Base-by-base conservation (phyloP, 2,888 invertebrate species). In the Lepas anatifera region DNA sequence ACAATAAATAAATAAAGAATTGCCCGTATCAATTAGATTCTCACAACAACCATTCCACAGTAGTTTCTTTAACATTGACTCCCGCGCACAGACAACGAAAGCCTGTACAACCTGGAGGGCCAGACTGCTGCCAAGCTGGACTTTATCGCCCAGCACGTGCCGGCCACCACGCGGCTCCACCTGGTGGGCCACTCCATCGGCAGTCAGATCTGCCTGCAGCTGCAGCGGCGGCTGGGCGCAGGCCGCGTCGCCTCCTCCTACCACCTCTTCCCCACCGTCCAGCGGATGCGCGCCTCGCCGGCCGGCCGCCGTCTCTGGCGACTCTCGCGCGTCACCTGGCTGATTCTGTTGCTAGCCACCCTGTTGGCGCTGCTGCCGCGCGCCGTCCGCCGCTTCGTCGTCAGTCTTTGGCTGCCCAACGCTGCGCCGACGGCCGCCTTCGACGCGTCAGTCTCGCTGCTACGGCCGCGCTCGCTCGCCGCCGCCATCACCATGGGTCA, bases 121-220 rank as follows among this genome's bases (percentile, higher is more conserved):
- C 95, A 96, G 83, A 79, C 89, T 69, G 78, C 85, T 70, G 91
- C 92, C 79, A 94, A 93, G 82, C 82, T 89, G 67, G 84, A 85
- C 70, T 89, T 95, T 77, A 87, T 95, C 70, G 82, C 85, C 75
- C 85, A 86, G 74, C 86, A 86, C 77, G 83, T 94, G 73, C 89
- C 92, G 70, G 79, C 83, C 73, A 83, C 86, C 76, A 85, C 87
- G n/a, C 87, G 84, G 77, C 79, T 96, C 52, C 88, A 92, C 79
- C 80, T 95, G 50, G 84, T 95, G 75, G 94, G 92, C 2, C 95
- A 96, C 83, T 95, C 95, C 0, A 91, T 95, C 77, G 96, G 96
- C 6, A 85, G 89, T 69, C 92, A 93, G 86, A 87, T 94, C 16
- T 18, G 32, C 77, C 84, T 87, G 43, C 32, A 68, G 41, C 13